Percentiles rank a stretch among this genome's conserved stretches.
These are phyloP conservation scores for Leucopsar rothschildi DNA, from an alignment of 2,113 vertebrate species.

Conservation along the genomic window DNA sequence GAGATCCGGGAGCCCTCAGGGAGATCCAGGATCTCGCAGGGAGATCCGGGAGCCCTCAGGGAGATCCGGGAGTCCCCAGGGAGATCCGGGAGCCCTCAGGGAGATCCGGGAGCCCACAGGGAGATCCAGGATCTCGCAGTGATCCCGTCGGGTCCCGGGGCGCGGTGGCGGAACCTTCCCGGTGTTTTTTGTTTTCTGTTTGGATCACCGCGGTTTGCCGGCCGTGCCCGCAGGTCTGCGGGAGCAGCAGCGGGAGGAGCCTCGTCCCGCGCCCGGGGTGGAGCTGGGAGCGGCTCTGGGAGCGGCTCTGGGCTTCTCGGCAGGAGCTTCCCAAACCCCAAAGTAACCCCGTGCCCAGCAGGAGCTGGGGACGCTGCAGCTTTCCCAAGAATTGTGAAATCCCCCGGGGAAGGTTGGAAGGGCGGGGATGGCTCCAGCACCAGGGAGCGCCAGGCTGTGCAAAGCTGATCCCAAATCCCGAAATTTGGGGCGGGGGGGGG, in stretches of 20 bases:
- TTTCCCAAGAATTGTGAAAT: background rate
- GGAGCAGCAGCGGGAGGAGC: background rate
- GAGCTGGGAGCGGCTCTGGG: background rate
- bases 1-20: no score
- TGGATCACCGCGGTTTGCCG: conserved; percentile 31
- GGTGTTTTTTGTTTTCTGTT: background rate
- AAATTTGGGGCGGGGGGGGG: background rate
- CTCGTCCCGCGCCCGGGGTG: background rate
- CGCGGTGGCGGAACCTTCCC: no score
- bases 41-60: no score
- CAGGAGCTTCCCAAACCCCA: background rate
- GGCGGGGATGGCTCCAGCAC: fast-evolving
- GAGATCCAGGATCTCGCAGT: no score
- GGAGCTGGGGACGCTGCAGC: fast-evolving
- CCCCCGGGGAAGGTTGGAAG: background rate
- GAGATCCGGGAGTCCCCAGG: no score
- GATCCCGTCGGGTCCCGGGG: no score
- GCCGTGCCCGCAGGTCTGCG: conserved; percentile 65
- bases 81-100: no score
- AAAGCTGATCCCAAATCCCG: background rate
- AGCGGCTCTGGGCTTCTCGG: background rate
- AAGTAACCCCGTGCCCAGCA: background rate
- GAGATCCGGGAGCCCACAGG: no score
- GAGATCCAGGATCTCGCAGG: no score
- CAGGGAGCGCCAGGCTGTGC: fast-evolving